These are phyloP conservation scores for Diarsia dahlii DNA, from an alignment of 2,888 invertebrate species.

Conservation along the genomic window DNA sequence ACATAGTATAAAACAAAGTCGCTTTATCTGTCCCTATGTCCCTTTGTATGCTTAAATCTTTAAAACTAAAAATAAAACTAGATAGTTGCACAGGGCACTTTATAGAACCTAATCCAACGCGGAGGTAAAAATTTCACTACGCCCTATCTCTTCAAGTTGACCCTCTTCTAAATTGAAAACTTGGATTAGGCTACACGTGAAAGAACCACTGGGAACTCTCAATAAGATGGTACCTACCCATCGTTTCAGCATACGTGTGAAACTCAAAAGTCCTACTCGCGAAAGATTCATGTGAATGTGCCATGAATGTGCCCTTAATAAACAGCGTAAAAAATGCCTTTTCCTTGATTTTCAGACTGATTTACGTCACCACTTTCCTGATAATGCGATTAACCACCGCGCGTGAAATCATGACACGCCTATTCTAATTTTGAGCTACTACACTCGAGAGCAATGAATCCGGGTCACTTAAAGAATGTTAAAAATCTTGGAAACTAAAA, in stretches of 20 bases:
- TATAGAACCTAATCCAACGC: neutral
- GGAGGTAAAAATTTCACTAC: neutral
- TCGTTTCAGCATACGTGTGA: too few species aligned
- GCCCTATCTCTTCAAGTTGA: neutral
- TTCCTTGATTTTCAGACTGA: constrained; percentile 1
- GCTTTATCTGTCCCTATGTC: too few species aligned
- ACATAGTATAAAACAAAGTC: too few species aligned
- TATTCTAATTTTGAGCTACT: constrained; percentile 21
- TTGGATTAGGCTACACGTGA: neutral
- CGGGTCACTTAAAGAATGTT: too few species aligned
- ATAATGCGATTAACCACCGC: constrained; percentile 19
- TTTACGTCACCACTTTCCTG: neutral
- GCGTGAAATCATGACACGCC: constrained; percentile 3
- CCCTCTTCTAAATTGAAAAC: neutral
- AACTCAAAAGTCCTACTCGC: too few species aligned
- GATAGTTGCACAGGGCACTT: too few species aligned
- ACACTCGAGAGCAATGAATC: too few species aligned
- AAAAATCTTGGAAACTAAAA: too few species aligned
- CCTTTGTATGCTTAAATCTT: too few species aligned
- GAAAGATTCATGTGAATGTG: neutral
- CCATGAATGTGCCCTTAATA: neutral
- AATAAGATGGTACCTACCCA: too few species aligned
- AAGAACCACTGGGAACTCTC: neutral
- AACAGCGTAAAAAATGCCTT: neutral
- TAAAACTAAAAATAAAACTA: too few species aligned